Base-by-base conservation (phyloP, 2,797 vertebrate species). In the Mormyrus hasselquistii region DNA sequence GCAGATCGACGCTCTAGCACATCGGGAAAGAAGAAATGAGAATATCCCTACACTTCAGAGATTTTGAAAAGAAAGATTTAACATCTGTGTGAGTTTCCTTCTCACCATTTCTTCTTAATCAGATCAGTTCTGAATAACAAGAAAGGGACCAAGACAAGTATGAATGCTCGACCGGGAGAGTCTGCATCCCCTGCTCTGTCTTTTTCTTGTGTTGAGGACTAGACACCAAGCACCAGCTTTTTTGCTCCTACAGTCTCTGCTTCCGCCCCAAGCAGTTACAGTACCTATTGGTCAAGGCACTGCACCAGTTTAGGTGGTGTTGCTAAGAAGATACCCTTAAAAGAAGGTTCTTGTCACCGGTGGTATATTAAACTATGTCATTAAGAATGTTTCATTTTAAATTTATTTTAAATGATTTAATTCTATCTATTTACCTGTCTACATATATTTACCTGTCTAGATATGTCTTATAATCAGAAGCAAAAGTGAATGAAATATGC, bases 21-120 rank as follows among this genome's bases (percentile, higher is more conserved):
- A 73, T 95, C 95, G 0, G 94, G 95, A 22, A 97, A 97, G 94
- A 96, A 97, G 94, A 98, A 98, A 94, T 98, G 95, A 98, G 87
- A 86, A 2, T 0, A 29, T 49, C 41, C 76, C 53, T 2, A 34
- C 86, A 84, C 34, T 44, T 65, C 55, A 2, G n/a, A 22, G n/a
- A 16, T 38, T 73, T 34, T 47, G 65, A 55, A 38, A 57, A 19
- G 62, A 52, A 6, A 73, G 79, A 76, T 25, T 41, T 34, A 29
- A 79, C 34, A 55, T 90, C 92, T 87, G 86, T 49, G 91, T 91
- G 89, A 16, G 38, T 92, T 90, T 90, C 91, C 88, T 92, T 89
- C 69, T 90, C 91, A 47, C 49, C 86, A 29, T 93, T 92, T 89
- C 73, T 25, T 65, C 53, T 22, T 55, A 89, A 85, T 55, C 53